Percentiles rank a stretch among this genome's conserved stretches.
phyloP scores from a whole-genome alignment of 2,888 invertebrate species.

The Ellobium chinense region DNA sequence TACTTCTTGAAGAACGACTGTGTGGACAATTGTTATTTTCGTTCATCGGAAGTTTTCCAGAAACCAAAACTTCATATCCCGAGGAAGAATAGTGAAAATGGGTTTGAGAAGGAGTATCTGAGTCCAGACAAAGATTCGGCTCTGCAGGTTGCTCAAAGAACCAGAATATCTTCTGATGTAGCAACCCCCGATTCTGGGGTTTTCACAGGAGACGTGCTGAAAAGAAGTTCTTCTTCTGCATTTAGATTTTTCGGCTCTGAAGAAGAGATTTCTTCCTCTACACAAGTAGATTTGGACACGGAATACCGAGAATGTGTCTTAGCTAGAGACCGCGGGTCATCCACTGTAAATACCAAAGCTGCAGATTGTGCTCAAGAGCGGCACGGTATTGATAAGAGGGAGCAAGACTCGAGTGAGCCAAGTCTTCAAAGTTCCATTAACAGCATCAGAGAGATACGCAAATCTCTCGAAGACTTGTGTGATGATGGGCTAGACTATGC shows the following conservation, averaged over 20 bases:
- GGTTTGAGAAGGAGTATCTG: background rate
- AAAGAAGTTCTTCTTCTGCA: background rate
- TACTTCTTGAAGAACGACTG: too few species aligned
- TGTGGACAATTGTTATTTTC: too few species aligned
- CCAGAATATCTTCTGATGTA: background rate
- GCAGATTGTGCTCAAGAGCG: too few species aligned
- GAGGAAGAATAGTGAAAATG: background rate
- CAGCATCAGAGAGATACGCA: background rate
- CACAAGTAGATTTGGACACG: background rate
- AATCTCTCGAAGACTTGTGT: background rate
- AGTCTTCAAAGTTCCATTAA: background rate
- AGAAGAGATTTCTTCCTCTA: background rate
- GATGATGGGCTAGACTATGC: background rate
- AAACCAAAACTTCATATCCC: background rate
- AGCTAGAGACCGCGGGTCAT: too few species aligned
- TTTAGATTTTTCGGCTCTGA: conserved; percentile 9
- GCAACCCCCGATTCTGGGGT: conserved; percentile 1
- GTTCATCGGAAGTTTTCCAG: background rate
- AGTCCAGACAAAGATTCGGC: background rate
- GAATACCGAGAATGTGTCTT: background rate
- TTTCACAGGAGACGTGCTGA: background rate
- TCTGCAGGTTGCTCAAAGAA: background rate
- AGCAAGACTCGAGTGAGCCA: background rate
- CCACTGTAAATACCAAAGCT: too few species aligned
- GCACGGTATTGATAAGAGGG: too few species aligned